phyloP scores from a whole-genome alignment of 1,140 invertebrate genomes.

The Colletes gigas region DNA sequence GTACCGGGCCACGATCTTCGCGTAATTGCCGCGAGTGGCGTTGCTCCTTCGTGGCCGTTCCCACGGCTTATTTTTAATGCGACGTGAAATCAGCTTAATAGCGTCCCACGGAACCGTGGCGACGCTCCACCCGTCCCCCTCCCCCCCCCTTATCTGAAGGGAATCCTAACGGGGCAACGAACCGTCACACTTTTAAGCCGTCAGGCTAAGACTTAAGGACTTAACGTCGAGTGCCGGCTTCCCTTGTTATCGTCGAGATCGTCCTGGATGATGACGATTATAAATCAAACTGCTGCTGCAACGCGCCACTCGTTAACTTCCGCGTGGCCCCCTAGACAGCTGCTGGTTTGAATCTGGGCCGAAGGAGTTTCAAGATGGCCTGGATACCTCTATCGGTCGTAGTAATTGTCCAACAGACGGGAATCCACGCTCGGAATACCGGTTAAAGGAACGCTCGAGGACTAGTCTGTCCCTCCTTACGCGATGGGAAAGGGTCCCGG shows the following conservation, averaged over 20 bases:
- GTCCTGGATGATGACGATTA: constrained; percentile 45
- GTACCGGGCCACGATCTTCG: constrained; percentile 49
- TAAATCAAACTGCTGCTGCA: constrained; percentile 34
- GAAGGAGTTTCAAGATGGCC: constrained; percentile 6
- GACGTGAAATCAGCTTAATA: constrained; percentile 75
- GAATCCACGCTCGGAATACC: not conserved
- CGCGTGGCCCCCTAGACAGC: constrained; percentile 1
- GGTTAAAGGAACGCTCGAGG: not conserved
- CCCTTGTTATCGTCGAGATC: constrained; percentile 53
- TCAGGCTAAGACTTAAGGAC: constrained; percentile 75
- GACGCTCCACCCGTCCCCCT: constrained; percentile 16
- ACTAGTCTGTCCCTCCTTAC: not conserved
- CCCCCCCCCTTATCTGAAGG: not conserved
- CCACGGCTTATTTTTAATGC: constrained; percentile 72
- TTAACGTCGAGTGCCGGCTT: constrained; percentile 66
- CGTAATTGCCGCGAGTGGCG: constrained; percentile 53
- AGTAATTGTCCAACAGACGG: not conserved
- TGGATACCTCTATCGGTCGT: not conserved
- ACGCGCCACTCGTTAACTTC: constrained; percentile 29
- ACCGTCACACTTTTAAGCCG: constrained; percentile 75
- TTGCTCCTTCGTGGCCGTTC: constrained; percentile 46
- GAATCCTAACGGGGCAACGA: constrained; percentile 63
- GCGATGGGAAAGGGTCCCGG: too few relatives aligned
- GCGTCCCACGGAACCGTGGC: constrained; percentile 33
- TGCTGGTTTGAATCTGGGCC: constrained; percentile 3